phyloP scores from a whole-genome alignment of 2,888 invertebrate genomes.

The Muscina levida region DNA sequence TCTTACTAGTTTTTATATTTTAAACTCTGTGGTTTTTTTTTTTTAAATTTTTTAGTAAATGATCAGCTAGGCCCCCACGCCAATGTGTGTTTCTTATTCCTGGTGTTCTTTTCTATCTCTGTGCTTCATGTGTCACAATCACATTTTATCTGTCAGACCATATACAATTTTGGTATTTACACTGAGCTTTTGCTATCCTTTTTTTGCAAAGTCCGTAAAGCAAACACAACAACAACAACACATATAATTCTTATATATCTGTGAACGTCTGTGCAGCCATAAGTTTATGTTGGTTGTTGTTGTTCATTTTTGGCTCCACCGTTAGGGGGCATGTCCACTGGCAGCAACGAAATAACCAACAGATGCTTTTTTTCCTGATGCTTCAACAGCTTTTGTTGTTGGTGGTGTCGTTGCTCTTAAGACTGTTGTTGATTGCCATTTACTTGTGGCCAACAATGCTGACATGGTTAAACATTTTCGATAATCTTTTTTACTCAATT shows the following conservation, averaged over 20 bases:
- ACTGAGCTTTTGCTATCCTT: constrained; percentile 17
- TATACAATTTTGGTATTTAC: constrained; percentile 49
- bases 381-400: constrained; percentile 11
- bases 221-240: neutral
- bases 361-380: constrained; percentile 24
- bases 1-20: too few species aligned
- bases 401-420: constrained; percentile 17
- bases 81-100: neutral
- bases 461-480: constrained; percentile 16
- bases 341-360: constrained; percentile 17
- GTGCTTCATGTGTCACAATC: constrained; percentile 49
- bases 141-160: constrained; percentile 47
- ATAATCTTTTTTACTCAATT: neutral
- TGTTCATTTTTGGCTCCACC: constrained; percentile 40
- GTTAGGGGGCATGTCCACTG: constrained; percentile 55
- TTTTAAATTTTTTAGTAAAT: too few species aligned
- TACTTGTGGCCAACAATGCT: constrained; percentile 43
- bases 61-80: too few species aligned
- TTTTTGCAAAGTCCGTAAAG: constrained; percentile 22
- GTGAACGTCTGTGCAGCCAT: constrained; percentile 38
- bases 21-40: too few species aligned
- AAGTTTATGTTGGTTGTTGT: constrained; percentile 26
- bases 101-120: neutral
- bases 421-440: constrained; percentile 45
- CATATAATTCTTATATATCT: constrained; percentile 26